Evolutionary conservation across 2,113 vertebrate species (phyloP).

Genomic region (Chascanopsetta lugubris): DNA sequence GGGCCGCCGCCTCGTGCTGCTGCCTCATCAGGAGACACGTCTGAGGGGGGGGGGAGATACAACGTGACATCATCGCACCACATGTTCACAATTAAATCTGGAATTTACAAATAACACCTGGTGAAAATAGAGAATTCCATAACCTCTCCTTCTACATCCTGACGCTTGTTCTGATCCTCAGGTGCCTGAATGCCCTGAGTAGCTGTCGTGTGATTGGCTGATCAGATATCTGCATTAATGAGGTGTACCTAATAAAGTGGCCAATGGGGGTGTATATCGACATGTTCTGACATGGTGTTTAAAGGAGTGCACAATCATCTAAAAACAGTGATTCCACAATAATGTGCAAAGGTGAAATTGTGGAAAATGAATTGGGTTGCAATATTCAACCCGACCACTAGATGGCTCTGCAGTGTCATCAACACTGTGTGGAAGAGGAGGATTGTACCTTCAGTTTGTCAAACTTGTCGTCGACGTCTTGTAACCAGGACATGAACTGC

Average conservation of each 20-base stretch:
- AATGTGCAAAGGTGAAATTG: not conserved
- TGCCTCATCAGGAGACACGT: slow-evolving; percentile 98
- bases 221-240: too few relatives aligned
- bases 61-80: not conserved
- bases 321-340: too few relatives aligned
- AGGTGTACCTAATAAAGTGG: too few relatives aligned
- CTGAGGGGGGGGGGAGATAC: slow-evolving; percentile 67
- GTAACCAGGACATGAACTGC: slow-evolving; percentile 99
- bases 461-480: slow-evolving; percentile 99
- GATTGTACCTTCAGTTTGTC: slow-evolving; percentile 94
- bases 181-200: too few relatives aligned
- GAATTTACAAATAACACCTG: not conserved
- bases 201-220: too few relatives aligned
- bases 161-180: too few relatives aligned
- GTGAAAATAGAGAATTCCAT: not conserved
- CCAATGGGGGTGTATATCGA: too few relatives aligned
- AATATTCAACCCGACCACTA: not conserved
- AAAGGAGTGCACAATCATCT: too few relatives aligned
- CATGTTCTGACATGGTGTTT: too few relatives aligned
- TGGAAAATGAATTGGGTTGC: not conserved
- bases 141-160: too few relatives aligned
- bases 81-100: slow-evolving; percentile 3
- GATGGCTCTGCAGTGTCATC: not conserved
- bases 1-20: slow-evolving; percentile 97
- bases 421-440: not conserved